Evolutionary conservation across 2,888 invertebrate species (phyloP).

Genomic region (Gerris lacustris): DNA sequence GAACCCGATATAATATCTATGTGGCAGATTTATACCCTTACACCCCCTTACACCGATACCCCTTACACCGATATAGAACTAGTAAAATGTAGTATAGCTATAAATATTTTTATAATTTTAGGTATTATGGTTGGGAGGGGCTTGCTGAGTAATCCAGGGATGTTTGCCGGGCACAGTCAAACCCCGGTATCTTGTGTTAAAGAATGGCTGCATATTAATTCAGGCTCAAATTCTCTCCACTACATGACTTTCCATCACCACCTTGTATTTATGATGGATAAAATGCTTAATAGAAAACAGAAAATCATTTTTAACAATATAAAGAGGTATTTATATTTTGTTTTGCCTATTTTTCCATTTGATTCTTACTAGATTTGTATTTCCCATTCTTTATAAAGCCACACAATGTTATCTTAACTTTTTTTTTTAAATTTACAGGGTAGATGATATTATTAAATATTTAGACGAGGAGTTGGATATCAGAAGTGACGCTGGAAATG

Average conservation of each 20-base stretch:
- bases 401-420: not conserved
- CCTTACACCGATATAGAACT: too few relatives aligned
- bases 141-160: slow-evolving; percentile 76
- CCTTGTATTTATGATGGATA: slow-evolving; percentile 88
- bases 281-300: slow-evolving; percentile 56
- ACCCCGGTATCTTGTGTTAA: slow-evolving; percentile 68
- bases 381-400: not conserved
- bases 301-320: slow-evolving; percentile 68
- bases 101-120: too few relatives aligned
- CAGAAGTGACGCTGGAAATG: not conserved
- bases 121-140: slow-evolving; percentile 88
- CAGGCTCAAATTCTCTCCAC: slow-evolving; percentile 45
- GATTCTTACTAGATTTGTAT: not conserved
- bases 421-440: not conserved
- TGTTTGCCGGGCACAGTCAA: slow-evolving; percentile 58
- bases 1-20: too few relatives aligned
- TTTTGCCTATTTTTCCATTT: slow-evolving; percentile 37
- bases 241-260: slow-evolving; percentile 91
- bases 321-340: slow-evolving; percentile 36
- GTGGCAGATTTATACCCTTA: too few relatives aligned
- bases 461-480: slow-evolving; percentile 48
- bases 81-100: too few relatives aligned
- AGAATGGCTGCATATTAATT: slow-evolving; percentile 55
- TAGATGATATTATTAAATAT: slow-evolving; percentile 54
- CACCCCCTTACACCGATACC: too few relatives aligned